Percentiles rank a stretch among this genome's conserved stretches.
Evolutionary conservation across 2,113 vertebrate species (phyloP).

Genomic region (Chamaetylas fuelleborni): DNA sequence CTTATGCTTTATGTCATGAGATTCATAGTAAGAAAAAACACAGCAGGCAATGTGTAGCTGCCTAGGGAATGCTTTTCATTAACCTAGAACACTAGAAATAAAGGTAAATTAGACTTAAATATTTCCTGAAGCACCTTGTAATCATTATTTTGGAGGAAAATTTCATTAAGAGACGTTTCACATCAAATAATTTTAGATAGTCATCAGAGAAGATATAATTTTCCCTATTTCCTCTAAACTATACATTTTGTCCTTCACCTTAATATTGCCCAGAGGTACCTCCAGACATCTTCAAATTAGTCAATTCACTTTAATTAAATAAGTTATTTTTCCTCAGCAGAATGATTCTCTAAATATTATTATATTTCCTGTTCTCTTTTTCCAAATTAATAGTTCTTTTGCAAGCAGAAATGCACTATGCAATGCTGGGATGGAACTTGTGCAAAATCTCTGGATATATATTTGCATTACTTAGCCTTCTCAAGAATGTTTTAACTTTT

Average conservation of each 20-base stretch:
- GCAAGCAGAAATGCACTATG: neutral
- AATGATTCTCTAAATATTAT: neutral
- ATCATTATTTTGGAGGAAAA: conserved; percentile 20
- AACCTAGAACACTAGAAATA: conserved; percentile 23
- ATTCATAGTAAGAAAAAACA: neutral
- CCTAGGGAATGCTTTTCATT: conserved; percentile 37
- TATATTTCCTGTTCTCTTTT: neutral
- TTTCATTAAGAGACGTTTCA: neutral
- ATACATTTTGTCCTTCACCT: neutral
- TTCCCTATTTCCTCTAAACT: neutral
- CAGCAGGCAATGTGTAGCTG: neutral
- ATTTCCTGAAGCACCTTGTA: conserved; percentile 38
- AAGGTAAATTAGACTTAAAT: conserved; percentile 39
- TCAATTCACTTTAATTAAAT: neutral
- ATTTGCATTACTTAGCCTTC: neutral
- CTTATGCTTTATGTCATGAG: neutral
- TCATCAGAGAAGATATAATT: neutral
- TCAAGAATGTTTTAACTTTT: neutral
- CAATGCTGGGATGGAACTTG: neutral
- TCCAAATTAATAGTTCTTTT: neutral
- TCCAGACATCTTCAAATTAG: conserved; percentile 7
- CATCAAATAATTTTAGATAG: neutral
- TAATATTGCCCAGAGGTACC: neutral
- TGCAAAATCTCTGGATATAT: neutral
- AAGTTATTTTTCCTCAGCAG: neutral